A percentile compares a stretch with the other conserved stretches of the same genome.
Evolutionary conservation across 2,797 vertebrate genomes (phyloP).

Genomic region (Chelon auratus): DNA sequence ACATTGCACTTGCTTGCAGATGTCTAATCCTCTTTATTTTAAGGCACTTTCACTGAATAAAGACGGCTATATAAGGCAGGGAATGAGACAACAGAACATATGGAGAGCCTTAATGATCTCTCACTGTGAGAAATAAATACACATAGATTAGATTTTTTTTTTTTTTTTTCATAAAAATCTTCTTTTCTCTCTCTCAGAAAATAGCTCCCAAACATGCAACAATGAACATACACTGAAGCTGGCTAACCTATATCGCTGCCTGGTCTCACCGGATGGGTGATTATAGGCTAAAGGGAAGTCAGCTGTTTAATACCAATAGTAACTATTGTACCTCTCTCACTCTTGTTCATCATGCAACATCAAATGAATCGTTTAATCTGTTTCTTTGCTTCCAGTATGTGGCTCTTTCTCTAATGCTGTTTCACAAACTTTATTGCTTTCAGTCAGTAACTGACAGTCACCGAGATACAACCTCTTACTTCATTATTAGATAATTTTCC

Average conservation of each 20-base stretch:
- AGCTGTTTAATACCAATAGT: not conserved
- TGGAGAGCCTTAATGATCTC: not conserved
- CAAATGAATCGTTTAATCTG: not conserved
- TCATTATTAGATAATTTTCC: not conserved
- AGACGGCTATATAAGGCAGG: not conserved
- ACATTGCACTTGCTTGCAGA: conserved; percentile 11
- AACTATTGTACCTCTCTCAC: not conserved
- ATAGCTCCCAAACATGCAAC: not conserved
- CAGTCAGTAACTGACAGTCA: not conserved
- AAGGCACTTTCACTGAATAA: conserved; percentile 33
- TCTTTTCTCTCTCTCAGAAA: not conserved
- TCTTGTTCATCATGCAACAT: not conserved
- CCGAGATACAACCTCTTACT: not conserved
- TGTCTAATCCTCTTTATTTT: conserved; percentile 44
- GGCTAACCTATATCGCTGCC: not conserved
- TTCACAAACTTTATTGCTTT: not conserved
- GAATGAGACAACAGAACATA: conserved; percentile 9
- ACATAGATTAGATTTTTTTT: not conserved
- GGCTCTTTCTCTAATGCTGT: not conserved
- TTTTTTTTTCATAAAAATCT: not conserved
- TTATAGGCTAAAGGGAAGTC: not conserved
- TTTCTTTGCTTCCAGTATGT: not conserved
- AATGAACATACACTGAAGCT: not conserved
- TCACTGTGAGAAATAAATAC: not conserved
- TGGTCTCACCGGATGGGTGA: not conserved